Conservation (phyloP, 92 coral and sea anemone genomes). For the Anthopleura xanthogrammica region DNA sequence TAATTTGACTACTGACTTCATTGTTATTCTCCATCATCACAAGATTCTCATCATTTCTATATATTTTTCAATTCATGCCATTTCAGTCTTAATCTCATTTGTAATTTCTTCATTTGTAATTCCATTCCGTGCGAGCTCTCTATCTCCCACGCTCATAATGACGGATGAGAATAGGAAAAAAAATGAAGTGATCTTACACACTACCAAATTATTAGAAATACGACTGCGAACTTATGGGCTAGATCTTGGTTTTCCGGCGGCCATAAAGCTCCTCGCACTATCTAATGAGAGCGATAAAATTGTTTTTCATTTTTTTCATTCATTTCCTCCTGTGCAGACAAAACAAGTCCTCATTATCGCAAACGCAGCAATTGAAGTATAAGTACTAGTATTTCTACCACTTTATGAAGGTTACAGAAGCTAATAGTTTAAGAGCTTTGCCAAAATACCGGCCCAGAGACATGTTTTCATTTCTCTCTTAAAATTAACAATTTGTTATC, state of each 20-base stretch:
- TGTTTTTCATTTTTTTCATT: not conserved
- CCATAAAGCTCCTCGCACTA: not conserved
- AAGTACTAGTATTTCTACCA: not conserved
- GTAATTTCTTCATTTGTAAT: too few relatives aligned
- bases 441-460: not conserved
- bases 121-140: not conserved
- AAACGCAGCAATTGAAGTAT: not conserved
- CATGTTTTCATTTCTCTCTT: too few relatives aligned
- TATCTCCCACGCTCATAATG: conserved; percentile 1
- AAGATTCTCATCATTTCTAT: not conserved
- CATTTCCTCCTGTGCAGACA: not conserved
- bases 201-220: not conserved
- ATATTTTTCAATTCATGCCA: not conserved
- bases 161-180: not conserved
- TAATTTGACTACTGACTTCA: not conserved
- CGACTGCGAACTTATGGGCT: not conserved
- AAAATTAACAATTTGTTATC: too few relatives aligned
- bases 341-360: not conserved
- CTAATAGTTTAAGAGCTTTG: not conserved
- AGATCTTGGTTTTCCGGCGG: not conserved
- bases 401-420: not conserved
- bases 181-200: not conserved
- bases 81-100: too few relatives aligned
- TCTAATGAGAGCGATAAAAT: not conserved
- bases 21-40: not conserved